Base-by-base conservation (phyloP, 1,140 invertebrate species). In the Ceratitis capitata region DNA sequence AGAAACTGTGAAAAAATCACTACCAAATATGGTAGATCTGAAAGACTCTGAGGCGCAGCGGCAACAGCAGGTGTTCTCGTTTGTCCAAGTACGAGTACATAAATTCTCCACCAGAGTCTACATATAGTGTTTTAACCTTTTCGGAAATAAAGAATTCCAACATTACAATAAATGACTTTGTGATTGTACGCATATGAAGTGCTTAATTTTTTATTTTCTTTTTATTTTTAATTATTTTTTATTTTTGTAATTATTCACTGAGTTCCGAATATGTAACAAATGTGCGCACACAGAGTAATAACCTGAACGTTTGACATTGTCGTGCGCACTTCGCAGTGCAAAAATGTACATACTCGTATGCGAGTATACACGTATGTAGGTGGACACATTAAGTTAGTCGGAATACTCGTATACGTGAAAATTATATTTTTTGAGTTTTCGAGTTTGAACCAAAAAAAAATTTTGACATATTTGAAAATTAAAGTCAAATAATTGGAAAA, bases 261-360 rank as follows among this genome's bases (percentile, higher is more conserved):
- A 10, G 69, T n/a, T 2, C n/a, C 69, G 69, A 78, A 78, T 23
- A 26, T 16, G 39, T 78, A 78, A 78, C 39, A n/a, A n/a, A n/a
- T n/a, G n/a, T n/a, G 16, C 45, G n/a, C 29, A 7, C 35, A 45
- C 32, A 45, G 69, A 45, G 69, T 78, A 78, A 78, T 23, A 78
- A 78, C 69, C 69, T 78, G 69, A 42, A 45, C 45, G 69, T 12
- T 23, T 78, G 69, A 45, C 69, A 78, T 78, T 78, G 69, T n/a
- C 69, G 51, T n/a, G 51, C 5, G 23, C 39, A 78, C 39, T 69
- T 29, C 39, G n/a, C n/a, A n/a, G n/a, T n/a, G n/a, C n/a, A n/a
- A n/a, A n/a, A n/a, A n/a, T n/a, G n/a, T n/a, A 53, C 29, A 6
- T 26, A 61, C n/a, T 61, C 29, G 32, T 26, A 45, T 23, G 39